Conservation (phyloP, 2,797 vertebrate species). For the Tokudaia tokunoshimensis region DNA sequence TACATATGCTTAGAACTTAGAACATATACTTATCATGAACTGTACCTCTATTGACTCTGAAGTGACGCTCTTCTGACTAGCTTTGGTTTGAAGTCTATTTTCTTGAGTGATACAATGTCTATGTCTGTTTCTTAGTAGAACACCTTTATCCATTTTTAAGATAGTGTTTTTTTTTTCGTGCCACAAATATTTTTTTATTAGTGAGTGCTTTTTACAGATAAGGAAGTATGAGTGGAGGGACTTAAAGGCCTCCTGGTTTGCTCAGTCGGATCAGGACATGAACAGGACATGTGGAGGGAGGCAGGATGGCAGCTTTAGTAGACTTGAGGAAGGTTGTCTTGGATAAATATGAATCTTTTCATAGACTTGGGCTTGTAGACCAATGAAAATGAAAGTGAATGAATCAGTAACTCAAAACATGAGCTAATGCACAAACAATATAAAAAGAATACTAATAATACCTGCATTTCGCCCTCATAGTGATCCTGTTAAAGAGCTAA, state of each 20-base stretch:
- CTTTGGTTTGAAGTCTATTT: neutral
- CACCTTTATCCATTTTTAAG: neutral
- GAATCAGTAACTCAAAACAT: neutral
- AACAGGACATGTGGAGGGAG: neutral
- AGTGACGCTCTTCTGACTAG: neutral
- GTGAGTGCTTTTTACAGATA: neutral
- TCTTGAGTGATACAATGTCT: neutral
- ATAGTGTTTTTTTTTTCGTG: too few species aligned
- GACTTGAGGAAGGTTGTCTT: neutral
- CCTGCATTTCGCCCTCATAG: constrained; percentile 3
- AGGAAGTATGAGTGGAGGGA: neutral
- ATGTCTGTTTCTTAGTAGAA: neutral
- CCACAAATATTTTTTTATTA: neutral
- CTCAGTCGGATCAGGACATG: neutral
- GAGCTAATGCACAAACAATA: neutral
- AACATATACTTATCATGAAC: neutral
- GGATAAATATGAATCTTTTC: neutral
- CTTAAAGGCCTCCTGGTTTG: neutral
- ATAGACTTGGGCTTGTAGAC: neutral
- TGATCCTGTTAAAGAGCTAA: neutral
- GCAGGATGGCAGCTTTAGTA: neutral
- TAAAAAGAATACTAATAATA: neutral
- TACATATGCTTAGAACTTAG: neutral
- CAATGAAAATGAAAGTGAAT: neutral
- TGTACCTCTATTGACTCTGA: neutral